Conservation (phyloP, 2,888 invertebrate genomes). For the Leptopilina syphax region DNA sequence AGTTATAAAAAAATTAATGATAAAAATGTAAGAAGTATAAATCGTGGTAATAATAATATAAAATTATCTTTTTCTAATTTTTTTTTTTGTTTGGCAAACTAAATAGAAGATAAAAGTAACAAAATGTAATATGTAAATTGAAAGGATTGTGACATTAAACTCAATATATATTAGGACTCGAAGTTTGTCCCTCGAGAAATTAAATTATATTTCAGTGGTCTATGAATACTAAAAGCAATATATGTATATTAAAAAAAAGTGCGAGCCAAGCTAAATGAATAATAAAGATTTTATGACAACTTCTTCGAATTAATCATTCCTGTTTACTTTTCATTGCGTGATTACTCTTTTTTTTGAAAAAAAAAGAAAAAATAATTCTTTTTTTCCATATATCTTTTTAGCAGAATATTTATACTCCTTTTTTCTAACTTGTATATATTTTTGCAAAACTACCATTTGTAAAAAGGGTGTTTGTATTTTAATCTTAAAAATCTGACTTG, state of each 20-base stretch:
- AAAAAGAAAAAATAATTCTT: neutral
- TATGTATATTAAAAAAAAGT: neutral
- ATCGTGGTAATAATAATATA: no score
- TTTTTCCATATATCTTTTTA: neutral
- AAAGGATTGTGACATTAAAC: slow-evolving; percentile 20
- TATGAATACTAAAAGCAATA: slow-evolving; percentile 34
- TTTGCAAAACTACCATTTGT: slow-evolving; percentile 43
- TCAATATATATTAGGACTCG: neutral
- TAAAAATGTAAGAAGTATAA: no score
- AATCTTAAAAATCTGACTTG: slow-evolving; percentile 55
- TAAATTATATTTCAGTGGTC: slow-evolving; percentile 16
- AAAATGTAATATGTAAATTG: slow-evolving; percentile 14
- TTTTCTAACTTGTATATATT: slow-evolving; percentile 23
- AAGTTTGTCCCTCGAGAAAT: slow-evolving; percentile 18
- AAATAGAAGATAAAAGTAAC: neutral
- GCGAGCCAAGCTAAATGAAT: neutral
- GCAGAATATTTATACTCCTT: neutral
- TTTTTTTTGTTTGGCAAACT: no score
- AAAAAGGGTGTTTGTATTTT: slow-evolving; percentile 37
- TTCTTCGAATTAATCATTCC: slow-evolving; percentile 32
- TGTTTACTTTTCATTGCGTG: slow-evolving; percentile 37
- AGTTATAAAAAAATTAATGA: no score
- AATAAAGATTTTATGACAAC: slow-evolving; percentile 22
- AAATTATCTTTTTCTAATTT: no score
- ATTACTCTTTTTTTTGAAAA: neutral